Conservation (phyloP, 30 jellyfish, hydroid and myxozoan species). For the Turritopsis rubra region DNA sequence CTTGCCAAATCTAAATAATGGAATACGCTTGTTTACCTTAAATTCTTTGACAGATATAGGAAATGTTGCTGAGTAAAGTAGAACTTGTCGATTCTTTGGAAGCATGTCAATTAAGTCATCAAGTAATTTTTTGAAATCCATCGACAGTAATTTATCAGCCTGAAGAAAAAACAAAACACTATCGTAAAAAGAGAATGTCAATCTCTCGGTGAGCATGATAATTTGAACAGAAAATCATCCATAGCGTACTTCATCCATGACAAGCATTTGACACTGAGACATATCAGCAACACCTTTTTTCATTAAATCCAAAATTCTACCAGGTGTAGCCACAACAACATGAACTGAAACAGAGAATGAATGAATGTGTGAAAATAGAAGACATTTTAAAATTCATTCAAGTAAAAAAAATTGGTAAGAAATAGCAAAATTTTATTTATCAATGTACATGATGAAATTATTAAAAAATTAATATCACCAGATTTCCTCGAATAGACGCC, state of each 20-base stretch:
- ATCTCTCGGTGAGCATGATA: not conserved
- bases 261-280: constrained; percentile 68
- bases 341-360: constrained; percentile 50
- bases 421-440: no score
- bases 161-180: not conserved
- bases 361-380: not conserved
- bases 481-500: no score
- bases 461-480: no score
- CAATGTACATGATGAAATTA: no score
- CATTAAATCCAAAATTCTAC: constrained; percentile 77
- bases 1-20: no score
- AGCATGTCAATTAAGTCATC: constrained; percentile 48
- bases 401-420: no score
- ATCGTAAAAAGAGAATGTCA: not conserved
- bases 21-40: no score
- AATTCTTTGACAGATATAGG: constrained; percentile 85
- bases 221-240: not conserved
- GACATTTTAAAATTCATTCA: not conserved
- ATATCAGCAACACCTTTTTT: constrained; percentile 70
- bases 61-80: constrained; percentile 84
- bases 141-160: constrained; percentile 91
- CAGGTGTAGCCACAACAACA: constrained; percentile 96
- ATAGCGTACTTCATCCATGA: constrained; percentile 96
- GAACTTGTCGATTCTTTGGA: constrained; percentile 78
- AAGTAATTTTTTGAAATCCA: constrained; percentile 68